Conservation (phyloP, 2,888 invertebrate species). For the Caenorhabditis zanzibari region DNA sequence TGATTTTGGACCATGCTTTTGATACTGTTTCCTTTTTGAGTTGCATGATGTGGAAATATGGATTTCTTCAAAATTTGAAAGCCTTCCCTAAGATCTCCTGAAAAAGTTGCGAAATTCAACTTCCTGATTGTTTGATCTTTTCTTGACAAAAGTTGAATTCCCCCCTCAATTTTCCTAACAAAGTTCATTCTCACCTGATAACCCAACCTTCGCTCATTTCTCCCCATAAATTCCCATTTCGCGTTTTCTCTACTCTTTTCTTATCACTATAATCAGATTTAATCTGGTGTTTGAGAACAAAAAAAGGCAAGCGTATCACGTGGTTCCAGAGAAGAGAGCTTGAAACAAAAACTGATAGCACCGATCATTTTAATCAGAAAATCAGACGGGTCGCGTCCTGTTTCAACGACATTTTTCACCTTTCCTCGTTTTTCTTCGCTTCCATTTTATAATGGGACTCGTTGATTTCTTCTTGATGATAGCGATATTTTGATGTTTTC, state of each 20-base stretch:
- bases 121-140: conserved; percentile 30
- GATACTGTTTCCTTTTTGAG: too few species aligned
- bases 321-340: conserved; percentile 14
- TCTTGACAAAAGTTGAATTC: background rate
- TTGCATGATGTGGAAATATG: too few species aligned
- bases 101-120: background rate
- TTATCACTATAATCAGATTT: conserved; percentile 25
- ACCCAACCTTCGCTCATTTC: background rate
- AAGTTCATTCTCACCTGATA: conserved; percentile 13
- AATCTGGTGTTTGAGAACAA: conserved; percentile 23
- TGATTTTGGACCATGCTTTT: too few species aligned
- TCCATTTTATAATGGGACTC: background rate
- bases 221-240: conserved; percentile 10
- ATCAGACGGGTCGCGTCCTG: background rate
- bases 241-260: background rate
- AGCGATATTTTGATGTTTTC: background rate
- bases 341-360: conserved; percentile 28
- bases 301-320: conserved; percentile 19
- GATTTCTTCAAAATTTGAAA: background rate
- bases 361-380: background rate
- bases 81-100: background rate
- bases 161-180: background rate
- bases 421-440: conserved; percentile 16
- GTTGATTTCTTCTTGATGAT: conserved; percentile 6
- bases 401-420: conserved; percentile 44